Percentiles rank a stretch among this genome's conserved stretches.
These are phyloP conservation scores for Copidosoma aretas DNA, from an alignment of 2,888 invertebrate genomes.

Conservation along the genomic window DNA sequence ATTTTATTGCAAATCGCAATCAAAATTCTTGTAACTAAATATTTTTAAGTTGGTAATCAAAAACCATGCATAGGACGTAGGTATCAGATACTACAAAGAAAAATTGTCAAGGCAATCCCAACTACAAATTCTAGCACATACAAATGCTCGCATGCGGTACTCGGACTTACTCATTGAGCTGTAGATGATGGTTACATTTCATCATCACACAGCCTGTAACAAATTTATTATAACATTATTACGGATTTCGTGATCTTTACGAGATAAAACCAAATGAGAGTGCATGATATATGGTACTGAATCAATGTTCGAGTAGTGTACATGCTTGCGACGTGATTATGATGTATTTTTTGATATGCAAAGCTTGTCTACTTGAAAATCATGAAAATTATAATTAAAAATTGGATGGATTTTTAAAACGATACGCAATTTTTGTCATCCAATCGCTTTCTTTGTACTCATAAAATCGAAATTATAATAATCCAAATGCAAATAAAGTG, in stretches of 20 bases:
- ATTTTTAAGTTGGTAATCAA: too few species aligned
- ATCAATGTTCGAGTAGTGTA: not conserved
- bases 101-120: not conserved
- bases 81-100: too few species aligned
- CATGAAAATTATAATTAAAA: too few species aligned
- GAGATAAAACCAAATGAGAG: slow-evolving; percentile 11
- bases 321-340: not conserved
- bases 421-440: too few species aligned
- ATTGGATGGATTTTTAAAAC: too few species aligned
- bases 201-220: slow-evolving; percentile 63
- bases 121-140: slow-evolving; percentile 18
- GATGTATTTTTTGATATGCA: too few species aligned
- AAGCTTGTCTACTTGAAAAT: too few species aligned
- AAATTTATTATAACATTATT: slow-evolving; percentile 49
- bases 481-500: slow-evolving; percentile 16
- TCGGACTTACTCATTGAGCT: slow-evolving; percentile 59
- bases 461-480: slow-evolving; percentile 6
- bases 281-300: not conserved
- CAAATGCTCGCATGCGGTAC: slow-evolving; percentile 47
- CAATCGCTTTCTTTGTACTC: too few species aligned
- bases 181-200: slow-evolving; percentile 62
- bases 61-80: too few species aligned
- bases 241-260: slow-evolving; percentile 18
- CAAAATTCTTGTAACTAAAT: too few species aligned
- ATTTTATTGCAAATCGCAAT: too few species aligned